Evolutionary conservation across 2,888 invertebrate species (phyloP), one percentile per base, ranked within the genome.

Genomic region (Parnassius glacialis): DNA sequence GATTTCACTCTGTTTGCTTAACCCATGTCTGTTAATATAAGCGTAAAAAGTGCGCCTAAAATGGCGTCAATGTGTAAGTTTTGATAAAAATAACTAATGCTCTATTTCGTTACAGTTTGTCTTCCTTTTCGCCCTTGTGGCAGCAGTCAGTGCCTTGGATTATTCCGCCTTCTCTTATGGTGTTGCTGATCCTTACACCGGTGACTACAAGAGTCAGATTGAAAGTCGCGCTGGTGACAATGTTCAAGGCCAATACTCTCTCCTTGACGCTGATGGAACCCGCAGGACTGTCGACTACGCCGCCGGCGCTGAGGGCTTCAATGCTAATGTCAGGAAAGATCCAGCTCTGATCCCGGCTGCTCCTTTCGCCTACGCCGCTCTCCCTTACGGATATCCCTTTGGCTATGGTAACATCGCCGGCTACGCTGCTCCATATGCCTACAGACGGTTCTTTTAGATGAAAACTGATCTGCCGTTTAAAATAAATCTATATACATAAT

Each of bases 261-360:
- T 93, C 55, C 74, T 87, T 64, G 93, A 93, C 67, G 78, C 93
- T 41, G 93, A 93, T 67, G 93, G 93, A 65, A 89, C 91, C 47
- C 82, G 84, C 61, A 87, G 93, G 61, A 92, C 87, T 12, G 93
- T 93, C 0, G 92, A 93, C 79, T 93, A 93, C 77, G 86, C 91
- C n/a, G 92, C 93, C 42, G 92, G 91, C 50, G 87, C 87, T n/a
- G 74, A 81, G 57, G 93, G 93, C n/a, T 93, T 93, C 85, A 93
- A 93, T 80, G 93, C 93, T 45, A 74, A 92, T 54, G 93, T 93
- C 11, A 84, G 89, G 71, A 92, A 91, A 65, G 92, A 92, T 81
- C 92, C 93, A 3, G 87, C 81, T 2, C 67, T 83, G 57, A 73
- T 85, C 63, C 72, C 83, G 41, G 65, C 66, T 48, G 70, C 80